phyloP scores from a whole-genome alignment of 2,888 invertebrate species.

The Sesia bembeciformis region DNA sequence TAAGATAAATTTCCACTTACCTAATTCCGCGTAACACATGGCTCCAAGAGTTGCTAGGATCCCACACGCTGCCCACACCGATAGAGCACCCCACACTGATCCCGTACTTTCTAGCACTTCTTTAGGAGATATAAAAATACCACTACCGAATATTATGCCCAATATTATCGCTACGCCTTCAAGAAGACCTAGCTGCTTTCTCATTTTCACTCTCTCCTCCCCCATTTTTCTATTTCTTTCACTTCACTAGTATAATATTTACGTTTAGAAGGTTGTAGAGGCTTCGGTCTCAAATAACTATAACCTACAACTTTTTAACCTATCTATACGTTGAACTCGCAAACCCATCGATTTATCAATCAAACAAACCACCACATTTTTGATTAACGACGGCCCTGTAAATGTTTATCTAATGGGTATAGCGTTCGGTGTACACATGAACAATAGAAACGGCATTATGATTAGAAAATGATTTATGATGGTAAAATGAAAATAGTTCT shows the following conservation, averaged over 20 bases:
- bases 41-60: slow-evolving; percentile 94
- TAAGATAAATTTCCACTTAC: slow-evolving; percentile 32
- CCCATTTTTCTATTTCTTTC: slow-evolving; percentile 26
- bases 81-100: slow-evolving; percentile 89
- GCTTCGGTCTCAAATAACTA: too few species aligned
- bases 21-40: slow-evolving; percentile 97
- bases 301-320: too few species aligned
- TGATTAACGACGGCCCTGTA: too few species aligned
- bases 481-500: too few species aligned
- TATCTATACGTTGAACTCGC: too few species aligned
- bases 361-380: too few species aligned
- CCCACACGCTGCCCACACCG: slow-evolving; percentile 93
- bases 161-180: slow-evolving; percentile 96
- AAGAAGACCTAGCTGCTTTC: slow-evolving; percentile 89
- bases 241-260: background rate
- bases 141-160: slow-evolving; percentile 95
- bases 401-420: too few species aligned
- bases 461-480: too few species aligned
- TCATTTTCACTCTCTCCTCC: slow-evolving; percentile 81
- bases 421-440: too few species aligned
- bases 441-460: too few species aligned
- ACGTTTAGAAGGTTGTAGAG: too few species aligned
- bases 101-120: slow-evolving; percentile 94
- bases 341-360: too few species aligned
- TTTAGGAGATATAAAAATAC: slow-evolving; percentile 96